phyloP scores from a whole-genome alignment of 2,113 vertebrate species.

The Heterotilapia buettikoferi region DNA sequence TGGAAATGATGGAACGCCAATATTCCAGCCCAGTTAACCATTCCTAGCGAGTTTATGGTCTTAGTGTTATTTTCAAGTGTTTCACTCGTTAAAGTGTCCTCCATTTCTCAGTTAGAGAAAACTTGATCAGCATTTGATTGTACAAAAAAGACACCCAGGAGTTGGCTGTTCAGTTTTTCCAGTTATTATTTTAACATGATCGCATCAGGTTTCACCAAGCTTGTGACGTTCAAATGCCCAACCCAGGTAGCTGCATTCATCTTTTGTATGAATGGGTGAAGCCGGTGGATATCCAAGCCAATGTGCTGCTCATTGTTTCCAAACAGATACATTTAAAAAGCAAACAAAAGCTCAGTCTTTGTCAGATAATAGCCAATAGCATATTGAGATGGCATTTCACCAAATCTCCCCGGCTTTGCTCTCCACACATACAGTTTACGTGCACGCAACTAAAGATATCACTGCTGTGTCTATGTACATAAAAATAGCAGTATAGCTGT shows the following conservation, averaged over 20 bases:
- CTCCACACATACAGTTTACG: background rate
- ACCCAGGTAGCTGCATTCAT: background rate
- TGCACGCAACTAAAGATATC: background rate
- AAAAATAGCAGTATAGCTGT: background rate
- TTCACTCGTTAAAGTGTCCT: background rate
- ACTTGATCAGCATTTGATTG: background rate
- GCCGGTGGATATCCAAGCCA: background rate
- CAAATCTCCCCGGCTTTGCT: background rate
- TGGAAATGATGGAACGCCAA: background rate
- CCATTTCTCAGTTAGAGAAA: background rate
- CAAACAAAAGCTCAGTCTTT: background rate
- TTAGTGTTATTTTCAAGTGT: background rate
- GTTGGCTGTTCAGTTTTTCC: background rate
- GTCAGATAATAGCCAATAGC: background rate
- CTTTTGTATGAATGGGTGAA: background rate
- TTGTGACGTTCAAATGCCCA: background rate
- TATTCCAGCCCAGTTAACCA: background rate
- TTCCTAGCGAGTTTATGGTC: background rate
- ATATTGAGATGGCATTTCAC: background rate
- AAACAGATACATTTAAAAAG: background rate
- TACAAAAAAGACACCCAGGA: background rate
- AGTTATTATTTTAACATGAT: background rate
- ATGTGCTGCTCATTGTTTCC: background rate
- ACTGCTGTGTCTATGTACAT: background rate
- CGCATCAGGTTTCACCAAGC: background rate